These are phyloP conservation scores for Drosophila mayaguana DNA, from an alignment of 2,888 invertebrate genomes.

Conservation along the genomic window DNA sequence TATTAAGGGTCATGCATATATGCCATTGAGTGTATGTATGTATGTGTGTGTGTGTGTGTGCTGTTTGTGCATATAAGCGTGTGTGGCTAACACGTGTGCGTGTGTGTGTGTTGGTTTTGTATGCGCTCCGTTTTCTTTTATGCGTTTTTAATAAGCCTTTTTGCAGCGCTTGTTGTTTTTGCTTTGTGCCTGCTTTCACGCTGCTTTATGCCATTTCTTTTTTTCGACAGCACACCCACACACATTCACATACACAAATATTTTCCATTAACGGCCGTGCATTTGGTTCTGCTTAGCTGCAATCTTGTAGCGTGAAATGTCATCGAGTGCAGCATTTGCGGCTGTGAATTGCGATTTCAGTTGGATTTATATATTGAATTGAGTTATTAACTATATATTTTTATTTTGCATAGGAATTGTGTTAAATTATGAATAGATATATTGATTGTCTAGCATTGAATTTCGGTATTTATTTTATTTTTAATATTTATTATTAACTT, in stretches of 20 bases:
- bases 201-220: constrained; percentile 28
- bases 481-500: too few species aligned
- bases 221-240: constrained; percentile 5
- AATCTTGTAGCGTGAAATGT: constrained; percentile 63
- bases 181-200: constrained; percentile 51
- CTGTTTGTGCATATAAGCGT: constrained; percentile 34
- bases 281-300: constrained; percentile 48
- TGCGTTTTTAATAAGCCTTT: constrained; percentile 77
- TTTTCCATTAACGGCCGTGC: constrained; percentile 65
- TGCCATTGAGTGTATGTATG: constrained; percentile 31
- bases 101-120: constrained; percentile 59
- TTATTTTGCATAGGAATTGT: too few species aligned
- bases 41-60: constrained; percentile 40
- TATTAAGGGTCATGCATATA: constrained; percentile 43
- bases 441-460: too few species aligned
- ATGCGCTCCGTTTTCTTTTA: constrained; percentile 78
- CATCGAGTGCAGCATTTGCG: constrained; percentile 22
- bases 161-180: constrained; percentile 69
- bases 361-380: too few species aligned
- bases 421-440: too few species aligned
- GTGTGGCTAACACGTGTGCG: constrained; percentile 23
- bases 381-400: too few species aligned
- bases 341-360: not conserved
- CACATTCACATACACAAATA: constrained; percentile 9
- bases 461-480: too few species aligned